These are phyloP conservation scores for Daphoenositta chrysoptera DNA, from an alignment of 2,113 vertebrate genomes.

Conservation along the genomic window DNA sequence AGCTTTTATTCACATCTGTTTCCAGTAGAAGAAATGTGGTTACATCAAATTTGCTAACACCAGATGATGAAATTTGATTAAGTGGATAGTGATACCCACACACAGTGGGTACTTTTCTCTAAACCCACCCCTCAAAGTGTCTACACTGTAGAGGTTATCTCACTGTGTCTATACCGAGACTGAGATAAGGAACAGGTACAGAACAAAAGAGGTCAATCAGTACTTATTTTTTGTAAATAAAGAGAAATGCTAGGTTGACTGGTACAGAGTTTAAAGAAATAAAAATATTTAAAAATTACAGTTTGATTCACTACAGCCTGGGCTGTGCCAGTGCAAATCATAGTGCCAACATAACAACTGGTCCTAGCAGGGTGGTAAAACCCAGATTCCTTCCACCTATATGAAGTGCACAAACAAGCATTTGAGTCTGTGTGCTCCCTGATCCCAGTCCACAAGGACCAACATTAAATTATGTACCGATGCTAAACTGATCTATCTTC, in stretches of 20 bases:
- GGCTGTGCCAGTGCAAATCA: not conserved
- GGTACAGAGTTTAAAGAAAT: not conserved
- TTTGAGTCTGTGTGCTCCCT: not conserved
- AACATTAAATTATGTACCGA: not conserved
- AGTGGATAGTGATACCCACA: not conserved
- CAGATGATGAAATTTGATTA: not conserved
- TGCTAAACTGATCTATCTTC: not conserved
- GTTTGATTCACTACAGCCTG: not conserved
- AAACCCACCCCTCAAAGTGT: accelerated
- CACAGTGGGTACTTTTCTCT: not conserved
- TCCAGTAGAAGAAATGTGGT: not conserved
- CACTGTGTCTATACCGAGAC: not conserved
- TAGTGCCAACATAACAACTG: not conserved
- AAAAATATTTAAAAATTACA: not conserved
- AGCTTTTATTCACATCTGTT: not conserved
- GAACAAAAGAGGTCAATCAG: not conserved
- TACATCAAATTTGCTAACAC: not conserved
- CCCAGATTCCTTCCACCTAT: not conserved
- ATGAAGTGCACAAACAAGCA: not conserved
- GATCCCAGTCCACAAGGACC: not conserved
- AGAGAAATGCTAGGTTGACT: not conserved
- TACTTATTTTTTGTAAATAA: not conserved
- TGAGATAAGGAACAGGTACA: not conserved
- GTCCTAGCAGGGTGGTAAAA: not conserved
- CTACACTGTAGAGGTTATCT: not conserved